Percentiles rank a stretch among this genome's conserved stretches.
These are phyloP conservation scores for Falco rusticolus DNA, from an alignment of 2,797 vertebrate species.

Conservation along the genomic window DNA sequence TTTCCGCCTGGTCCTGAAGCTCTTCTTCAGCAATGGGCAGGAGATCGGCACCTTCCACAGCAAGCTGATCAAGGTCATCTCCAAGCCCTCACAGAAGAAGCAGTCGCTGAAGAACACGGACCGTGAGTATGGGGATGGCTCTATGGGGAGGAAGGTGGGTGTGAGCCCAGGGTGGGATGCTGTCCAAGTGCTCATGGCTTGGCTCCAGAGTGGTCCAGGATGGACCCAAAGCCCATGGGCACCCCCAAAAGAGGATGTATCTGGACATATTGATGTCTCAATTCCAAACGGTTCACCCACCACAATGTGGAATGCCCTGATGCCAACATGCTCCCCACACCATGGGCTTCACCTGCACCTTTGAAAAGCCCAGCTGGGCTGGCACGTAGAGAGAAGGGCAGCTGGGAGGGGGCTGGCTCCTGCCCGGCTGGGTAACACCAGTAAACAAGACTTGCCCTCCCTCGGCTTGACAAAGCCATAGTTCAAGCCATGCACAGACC, in stretches of 20 bases:
- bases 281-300: neutral
- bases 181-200: neutral
- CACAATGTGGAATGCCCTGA: rapidly evolving
- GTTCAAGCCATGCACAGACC: neutral
- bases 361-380: neutral
- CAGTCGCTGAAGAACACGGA: slow-evolving; percentile 97
- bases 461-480: neutral
- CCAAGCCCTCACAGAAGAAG: slow-evolving; percentile 97
- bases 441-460: neutral
- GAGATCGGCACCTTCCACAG: slow-evolving; percentile 94
- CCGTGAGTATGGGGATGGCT: slow-evolving; percentile 76
- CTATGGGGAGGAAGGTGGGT: neutral
- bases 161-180: neutral
- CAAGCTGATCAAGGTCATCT: slow-evolving; percentile 95
- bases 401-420: neutral
- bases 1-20: slow-evolving; percentile 88
- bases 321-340: neutral
- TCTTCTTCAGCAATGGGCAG: slow-evolving; percentile 87
- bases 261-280: neutral
- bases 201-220: neutral
- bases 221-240: neutral
- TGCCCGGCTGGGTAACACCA: neutral
- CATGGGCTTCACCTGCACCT: neutral
- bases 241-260: neutral
- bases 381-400: neutral